Percentiles rank a stretch among this genome's conserved stretches.
phyloP scores from a whole-genome alignment of 2,888 invertebrate species.

The Zaprionus lineosus region DNA sequence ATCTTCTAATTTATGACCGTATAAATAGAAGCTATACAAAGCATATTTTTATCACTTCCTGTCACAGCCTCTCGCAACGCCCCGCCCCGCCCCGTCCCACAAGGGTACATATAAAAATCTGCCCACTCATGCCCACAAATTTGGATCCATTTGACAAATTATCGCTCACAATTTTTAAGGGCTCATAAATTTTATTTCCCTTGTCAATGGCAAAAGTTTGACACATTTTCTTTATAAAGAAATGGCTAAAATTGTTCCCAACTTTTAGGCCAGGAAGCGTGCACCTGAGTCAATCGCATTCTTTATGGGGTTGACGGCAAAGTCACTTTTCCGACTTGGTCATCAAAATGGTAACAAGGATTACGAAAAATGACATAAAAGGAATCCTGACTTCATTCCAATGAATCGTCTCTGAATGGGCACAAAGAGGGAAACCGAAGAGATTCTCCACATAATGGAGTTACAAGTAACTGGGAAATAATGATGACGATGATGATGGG shows the following conservation, averaged over 20 bases:
- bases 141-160: slow-evolving; percentile 58
- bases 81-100: no score
- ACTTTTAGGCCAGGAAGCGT: slow-evolving; percentile 47
- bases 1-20: slow-evolving; percentile 46
- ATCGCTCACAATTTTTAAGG: slow-evolving; percentile 31
- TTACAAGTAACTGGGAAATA: background rate
- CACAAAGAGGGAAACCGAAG: background rate
- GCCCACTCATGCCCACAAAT: slow-evolving; percentile 61
- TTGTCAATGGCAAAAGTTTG: slow-evolving; percentile 30
- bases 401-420: background rate
- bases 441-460: slow-evolving; percentile 2
- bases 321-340: no score
- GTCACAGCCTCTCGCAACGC: slow-evolving; percentile 20
- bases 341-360: slow-evolving; percentile 22
- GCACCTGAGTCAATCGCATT: slow-evolving; percentile 53
- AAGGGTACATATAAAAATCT: slow-evolving; percentile 17
- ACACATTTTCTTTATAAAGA: slow-evolving; percentile 16
- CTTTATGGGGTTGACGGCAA: slow-evolving; percentile 20
- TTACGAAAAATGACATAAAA: slow-evolving; percentile 18
- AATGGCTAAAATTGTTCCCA: background rate
- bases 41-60: slow-evolving; percentile 52
- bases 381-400: background rate
- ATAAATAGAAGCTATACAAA: slow-evolving; percentile 48
- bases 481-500: background rate
- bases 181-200: slow-evolving; percentile 37